These are phyloP conservation scores for Neofelis nebulosa DNA, from an alignment of 2,113 vertebrate genomes.

Conservation along the genomic window DNA sequence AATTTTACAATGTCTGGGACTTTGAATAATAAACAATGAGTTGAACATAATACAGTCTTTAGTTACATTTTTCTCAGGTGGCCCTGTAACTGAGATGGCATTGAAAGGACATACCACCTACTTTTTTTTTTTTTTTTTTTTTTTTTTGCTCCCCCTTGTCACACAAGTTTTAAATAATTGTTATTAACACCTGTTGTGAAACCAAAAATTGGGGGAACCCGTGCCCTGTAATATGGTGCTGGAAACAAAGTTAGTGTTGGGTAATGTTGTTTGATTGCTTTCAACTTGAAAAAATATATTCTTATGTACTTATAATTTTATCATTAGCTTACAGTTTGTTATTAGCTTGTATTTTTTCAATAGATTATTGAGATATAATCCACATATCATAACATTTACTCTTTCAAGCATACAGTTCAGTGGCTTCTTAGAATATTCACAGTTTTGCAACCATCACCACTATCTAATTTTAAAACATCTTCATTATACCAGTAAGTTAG, in stretches of 20 bases:
- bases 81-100: not conserved
- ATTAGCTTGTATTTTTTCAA: not conserved
- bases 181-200: not conserved
- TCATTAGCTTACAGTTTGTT: not conserved
- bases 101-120: not conserved
- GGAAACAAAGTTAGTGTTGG: not conserved
- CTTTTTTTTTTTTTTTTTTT: not conserved
- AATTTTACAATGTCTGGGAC: not conserved
- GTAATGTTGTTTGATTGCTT: not conserved
- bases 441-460: not conserved
- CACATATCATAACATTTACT: not conserved
- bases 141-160: no score
- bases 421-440: not conserved
- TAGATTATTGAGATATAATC: not conserved
- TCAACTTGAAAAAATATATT: not conserved
- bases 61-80: not conserved
- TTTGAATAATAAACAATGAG: not conserved
- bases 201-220: not conserved
- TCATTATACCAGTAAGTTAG: not conserved
- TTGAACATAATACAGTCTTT: not conserved
- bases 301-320: not conserved
- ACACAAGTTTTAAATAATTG: not conserved
- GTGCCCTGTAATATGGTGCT: not conserved
- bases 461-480: not conserved
- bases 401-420: not conserved